Base-by-base conservation (phyloP, 2,113 vertebrate species). In the Platysteira castanea region DNA sequence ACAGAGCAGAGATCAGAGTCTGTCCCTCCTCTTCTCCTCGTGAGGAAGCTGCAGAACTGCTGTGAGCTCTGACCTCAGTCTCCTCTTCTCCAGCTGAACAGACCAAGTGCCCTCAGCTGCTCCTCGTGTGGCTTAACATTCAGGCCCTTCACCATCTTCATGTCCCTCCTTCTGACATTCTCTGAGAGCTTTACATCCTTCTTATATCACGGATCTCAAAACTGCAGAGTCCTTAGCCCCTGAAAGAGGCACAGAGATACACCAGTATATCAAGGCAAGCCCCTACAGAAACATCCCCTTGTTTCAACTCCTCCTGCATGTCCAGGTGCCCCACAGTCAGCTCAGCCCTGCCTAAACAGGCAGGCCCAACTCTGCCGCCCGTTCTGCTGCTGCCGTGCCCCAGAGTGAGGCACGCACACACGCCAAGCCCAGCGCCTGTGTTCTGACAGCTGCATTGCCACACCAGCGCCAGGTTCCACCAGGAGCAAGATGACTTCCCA, bases 51-150 rank as follows among this genome's bases (percentile, higher is more conserved):
- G 69, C 15, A 60, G 22, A 44, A 4, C 26, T 67, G 46, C 77
- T 30, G 10, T 14, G 53, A 82, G 60, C 52, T 75, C 53, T 68
- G 69, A 14, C 39, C 61, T 53, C 78, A 60, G 46, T 10, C 13
- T 67, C 6, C 68, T 31, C 47, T 26, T 15, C 65, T 28, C 23
- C 61, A 74, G 53, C 6, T 75, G 61, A 82, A 60, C 78, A 47
- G 33, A 60, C 3, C 30, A 22, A 89, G 46, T 26, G 53, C 9
- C 53, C 46, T n/a, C 78, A 60, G 23, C 28, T 8, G 3, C 33
- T 59, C 0, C 77, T 53, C 1, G 0, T 39, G 16, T 20, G 44
- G 33, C 28, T 33, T 77, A 37, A 0, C 10, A 13, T 89, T 3
- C 53, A 46, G 3, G 3, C 13, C 69, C 39, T 44, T 67, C 39